These are phyloP conservation scores for Paracanthobrama guichenoti DNA, from an alignment of 2,113 vertebrate genomes.

Conservation along the genomic window DNA sequence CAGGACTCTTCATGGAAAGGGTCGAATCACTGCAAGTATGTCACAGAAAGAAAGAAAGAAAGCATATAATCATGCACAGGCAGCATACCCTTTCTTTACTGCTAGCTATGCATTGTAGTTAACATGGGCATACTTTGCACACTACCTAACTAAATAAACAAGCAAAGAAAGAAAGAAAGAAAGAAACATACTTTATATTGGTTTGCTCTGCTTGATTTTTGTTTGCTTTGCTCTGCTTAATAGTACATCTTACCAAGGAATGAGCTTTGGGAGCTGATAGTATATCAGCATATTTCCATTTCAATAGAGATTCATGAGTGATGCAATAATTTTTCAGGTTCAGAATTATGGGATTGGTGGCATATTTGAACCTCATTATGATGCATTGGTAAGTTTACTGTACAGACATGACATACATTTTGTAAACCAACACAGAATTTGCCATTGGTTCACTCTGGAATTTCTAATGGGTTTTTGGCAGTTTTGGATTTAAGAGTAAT, in stretches of 20 bases:
- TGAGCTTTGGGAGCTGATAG: not conserved
- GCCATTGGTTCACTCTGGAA: no score
- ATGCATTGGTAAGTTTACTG: not conserved
- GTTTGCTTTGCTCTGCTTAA: no score
- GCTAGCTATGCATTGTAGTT: no score
- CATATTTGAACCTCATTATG: not conserved
- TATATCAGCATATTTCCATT: not conserved
- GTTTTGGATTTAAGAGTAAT: no score
- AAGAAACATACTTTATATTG: not conserved
- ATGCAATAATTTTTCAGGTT: conserved; percentile 28
- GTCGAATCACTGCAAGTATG: not conserved
- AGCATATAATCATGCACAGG: not conserved
- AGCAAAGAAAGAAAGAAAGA: no score
- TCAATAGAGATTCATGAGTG: not conserved
- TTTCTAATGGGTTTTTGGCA: no score
- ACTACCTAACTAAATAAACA: not conserved
- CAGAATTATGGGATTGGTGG: conserved; percentile 58
- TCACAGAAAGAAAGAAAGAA: not conserved
- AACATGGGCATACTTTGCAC: not conserved
- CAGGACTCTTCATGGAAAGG: conserved; percentile 4
- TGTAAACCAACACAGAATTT: no score
- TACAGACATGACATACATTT: not conserved
- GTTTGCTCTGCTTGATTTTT: not conserved
- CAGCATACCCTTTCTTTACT: no score
- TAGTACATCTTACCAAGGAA: not conserved